Evolutionary conservation across 2,797 vertebrate genomes (phyloP).

Genomic region (Silurus lanzhouensis): DNA sequence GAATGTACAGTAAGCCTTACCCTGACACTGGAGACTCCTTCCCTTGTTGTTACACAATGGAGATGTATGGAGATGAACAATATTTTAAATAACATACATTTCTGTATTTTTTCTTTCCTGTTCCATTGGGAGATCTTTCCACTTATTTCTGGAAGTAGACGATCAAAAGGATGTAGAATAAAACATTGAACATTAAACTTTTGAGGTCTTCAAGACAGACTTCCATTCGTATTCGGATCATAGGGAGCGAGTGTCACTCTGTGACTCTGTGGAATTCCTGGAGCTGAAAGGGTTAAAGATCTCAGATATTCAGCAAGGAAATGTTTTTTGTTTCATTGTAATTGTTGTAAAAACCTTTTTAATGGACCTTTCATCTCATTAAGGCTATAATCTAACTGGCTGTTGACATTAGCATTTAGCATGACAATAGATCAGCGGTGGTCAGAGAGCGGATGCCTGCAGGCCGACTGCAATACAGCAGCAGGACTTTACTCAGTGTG

Average conservation of each 20-base stretch:
- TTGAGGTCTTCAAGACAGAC: too few species aligned
- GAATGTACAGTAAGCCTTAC: too few species aligned
- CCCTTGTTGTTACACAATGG: too few species aligned
- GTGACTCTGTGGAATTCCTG: neutral
- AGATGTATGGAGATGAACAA: too few species aligned
- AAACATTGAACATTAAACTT: too few species aligned
- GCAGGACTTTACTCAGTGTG: constrained; percentile 47
- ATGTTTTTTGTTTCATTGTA: neutral
- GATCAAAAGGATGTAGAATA: too few species aligned
- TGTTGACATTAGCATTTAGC: constrained; percentile 46
- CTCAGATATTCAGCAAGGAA: neutral
- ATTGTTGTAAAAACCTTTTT: neutral
- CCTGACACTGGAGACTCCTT: too few species aligned
- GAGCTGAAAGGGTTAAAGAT: constrained; percentile 6
- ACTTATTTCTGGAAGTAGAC: too few species aligned
- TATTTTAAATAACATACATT: too few species aligned
- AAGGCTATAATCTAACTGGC: constrained; percentile 52
- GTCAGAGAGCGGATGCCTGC: constrained; percentile 41
- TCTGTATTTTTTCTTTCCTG: too few species aligned
- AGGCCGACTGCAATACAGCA: constrained; percentile 57
- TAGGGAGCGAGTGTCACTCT: neutral
- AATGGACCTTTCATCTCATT: constrained; percentile 35
- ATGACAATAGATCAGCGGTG: constrained; percentile 49
- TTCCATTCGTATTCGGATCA: neutral
- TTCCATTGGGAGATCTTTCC: too few species aligned